Evolutionary conservation across 2,888 invertebrate genomes (phyloP).

Genomic region (Chironomus riparius): DNA sequence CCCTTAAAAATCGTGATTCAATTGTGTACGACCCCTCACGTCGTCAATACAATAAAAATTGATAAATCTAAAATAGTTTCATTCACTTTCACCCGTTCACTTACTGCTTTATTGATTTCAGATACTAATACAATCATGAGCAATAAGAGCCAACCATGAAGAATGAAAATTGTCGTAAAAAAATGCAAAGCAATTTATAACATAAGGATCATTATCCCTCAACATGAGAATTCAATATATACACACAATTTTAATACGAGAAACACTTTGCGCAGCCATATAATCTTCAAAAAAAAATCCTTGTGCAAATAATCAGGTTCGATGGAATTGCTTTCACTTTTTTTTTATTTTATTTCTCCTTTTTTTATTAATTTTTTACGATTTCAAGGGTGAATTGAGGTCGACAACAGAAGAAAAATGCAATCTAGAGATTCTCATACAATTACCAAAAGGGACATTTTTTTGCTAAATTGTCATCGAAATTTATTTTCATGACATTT

Average conservation of each 20-base stretch:
- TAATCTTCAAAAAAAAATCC: background rate
- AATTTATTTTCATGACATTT: background rate
- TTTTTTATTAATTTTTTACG: constrained; percentile 18
- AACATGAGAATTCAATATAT: background rate
- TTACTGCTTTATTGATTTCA: background rate
- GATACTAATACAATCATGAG: background rate
- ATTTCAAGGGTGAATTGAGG: constrained; percentile 5
- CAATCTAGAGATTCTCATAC: background rate
- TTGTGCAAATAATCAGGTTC: constrained; percentile 1
- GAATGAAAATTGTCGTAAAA: background rate
- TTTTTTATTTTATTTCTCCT: background rate
- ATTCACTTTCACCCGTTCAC: background rate
- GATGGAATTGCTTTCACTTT: background rate
- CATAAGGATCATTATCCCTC: background rate
- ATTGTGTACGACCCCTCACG: no score
- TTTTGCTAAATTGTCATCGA: background rate
- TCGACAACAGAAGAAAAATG: background rate
- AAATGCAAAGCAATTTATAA: constrained; percentile 14
- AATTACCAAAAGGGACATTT: background rate
- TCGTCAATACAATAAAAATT: no score
- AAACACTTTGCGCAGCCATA: background rate
- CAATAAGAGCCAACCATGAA: background rate
- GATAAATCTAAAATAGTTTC: no score
- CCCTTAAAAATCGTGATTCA: no score
- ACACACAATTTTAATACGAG: no score